Percentiles rank a stretch among this genome's conserved stretches.
Evolutionary conservation across 2,113 vertebrate species (phyloP).

Genomic region (Marcusenius ussheri): DNA sequence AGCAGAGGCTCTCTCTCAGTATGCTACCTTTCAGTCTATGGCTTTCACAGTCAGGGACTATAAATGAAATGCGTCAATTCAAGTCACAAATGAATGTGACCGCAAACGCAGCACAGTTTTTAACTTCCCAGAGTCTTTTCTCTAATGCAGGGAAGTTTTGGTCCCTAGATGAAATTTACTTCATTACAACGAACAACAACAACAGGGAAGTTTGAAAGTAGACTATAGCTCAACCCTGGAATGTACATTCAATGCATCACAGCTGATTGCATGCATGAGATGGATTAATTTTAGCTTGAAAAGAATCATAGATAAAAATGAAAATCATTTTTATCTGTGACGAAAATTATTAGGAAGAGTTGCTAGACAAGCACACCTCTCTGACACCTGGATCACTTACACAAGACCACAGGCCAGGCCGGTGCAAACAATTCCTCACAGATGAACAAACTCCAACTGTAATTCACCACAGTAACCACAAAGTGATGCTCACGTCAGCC

Average conservation of each 20-base stretch:
- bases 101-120: background rate
- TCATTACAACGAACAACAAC: background rate
- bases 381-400: background rate
- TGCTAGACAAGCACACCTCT: background rate
- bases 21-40: background rate
- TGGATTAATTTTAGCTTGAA: background rate
- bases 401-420: background rate
- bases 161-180: background rate
- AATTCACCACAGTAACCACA: background rate
- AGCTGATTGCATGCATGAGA: background rate
- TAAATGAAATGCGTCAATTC: background rate
- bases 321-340: no score
- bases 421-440: background rate
- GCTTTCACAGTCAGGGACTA: background rate
- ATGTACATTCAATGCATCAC: background rate
- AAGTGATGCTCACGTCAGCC: background rate
- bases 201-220: background rate
- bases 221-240: background rate
- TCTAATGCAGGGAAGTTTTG: background rate
- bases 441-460: background rate
- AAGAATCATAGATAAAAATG: background rate
- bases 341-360: background rate
- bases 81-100: background rate
- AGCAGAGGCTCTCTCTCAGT: background rate
- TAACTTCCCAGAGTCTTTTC: background rate